Percentiles rank a stretch among this genome's conserved stretches.
Evolutionary conservation across 1,140 invertebrate genomes (phyloP).

Genomic region (Psilanteris sp.): DNA sequence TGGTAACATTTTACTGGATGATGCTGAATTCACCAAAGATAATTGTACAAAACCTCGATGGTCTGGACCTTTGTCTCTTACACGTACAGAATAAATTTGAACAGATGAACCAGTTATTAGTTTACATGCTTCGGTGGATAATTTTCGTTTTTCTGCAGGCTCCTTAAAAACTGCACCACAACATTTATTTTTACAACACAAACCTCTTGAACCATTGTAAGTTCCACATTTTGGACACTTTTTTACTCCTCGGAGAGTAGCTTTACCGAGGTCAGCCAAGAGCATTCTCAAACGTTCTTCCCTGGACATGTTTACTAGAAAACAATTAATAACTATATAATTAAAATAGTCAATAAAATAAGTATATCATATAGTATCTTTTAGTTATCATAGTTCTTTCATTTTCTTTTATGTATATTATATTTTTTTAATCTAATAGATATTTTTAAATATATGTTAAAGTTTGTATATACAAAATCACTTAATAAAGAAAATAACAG

Average conservation of each 20-base stretch:
- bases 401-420: no score
- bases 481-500: no score
- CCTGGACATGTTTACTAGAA: constrained; percentile 69
- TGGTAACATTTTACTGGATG: constrained; percentile 78
- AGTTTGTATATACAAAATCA: no score
- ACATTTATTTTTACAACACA: constrained; percentile 88
- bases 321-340: no score
- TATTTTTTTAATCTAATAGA: no score
- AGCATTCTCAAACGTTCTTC: constrained; percentile 76
- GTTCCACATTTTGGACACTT: constrained; percentile 90
- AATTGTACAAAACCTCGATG: constrained; percentile 88
- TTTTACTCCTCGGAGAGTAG: constrained; percentile 85
- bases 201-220: constrained; percentile 87
- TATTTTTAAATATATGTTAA: no score
- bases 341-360: no score
- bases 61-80: constrained; percentile 85
- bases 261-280: constrained; percentile 84
- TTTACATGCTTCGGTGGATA: constrained; percentile 85
- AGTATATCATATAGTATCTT: no score
- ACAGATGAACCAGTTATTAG: constrained; percentile 83
- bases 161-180: constrained; percentile 87
- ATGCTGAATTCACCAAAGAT: constrained; percentile 80
- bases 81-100: constrained; percentile 86
- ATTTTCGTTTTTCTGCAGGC: constrained; percentile 83
- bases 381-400: no score